These are phyloP conservation scores for Tarsius wallacei DNA, from an alignment of 2,797 vertebrate species.

Conservation along the genomic window DNA sequence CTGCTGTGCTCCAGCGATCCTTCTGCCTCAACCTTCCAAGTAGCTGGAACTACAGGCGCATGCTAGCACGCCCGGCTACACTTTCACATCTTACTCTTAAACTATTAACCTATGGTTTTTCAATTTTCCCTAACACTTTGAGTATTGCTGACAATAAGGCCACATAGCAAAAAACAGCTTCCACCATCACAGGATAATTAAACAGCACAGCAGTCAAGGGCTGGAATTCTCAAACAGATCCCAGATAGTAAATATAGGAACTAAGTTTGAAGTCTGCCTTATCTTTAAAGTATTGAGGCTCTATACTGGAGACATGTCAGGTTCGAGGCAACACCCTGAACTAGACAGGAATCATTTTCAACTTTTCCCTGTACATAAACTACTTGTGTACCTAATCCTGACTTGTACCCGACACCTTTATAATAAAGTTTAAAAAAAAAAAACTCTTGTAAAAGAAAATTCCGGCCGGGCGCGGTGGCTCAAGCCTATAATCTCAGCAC, in stretches of 20 bases:
- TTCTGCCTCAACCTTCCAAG: too few species aligned
- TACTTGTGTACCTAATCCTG: too few species aligned
- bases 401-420: too few species aligned
- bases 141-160: neutral
- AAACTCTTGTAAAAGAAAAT: too few species aligned
- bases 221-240: neutral
- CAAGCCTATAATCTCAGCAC: neutral
- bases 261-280: neutral
- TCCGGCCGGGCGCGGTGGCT: neutral
- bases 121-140: neutral
- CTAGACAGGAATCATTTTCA: neutral
- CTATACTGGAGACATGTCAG: neutral
- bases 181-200: neutral
- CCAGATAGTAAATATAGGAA: neutral
- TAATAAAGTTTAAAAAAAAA: too few species aligned
- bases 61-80: too few species aligned
- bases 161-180: neutral
- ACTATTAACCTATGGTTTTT: neutral
- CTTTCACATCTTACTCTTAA: neutral
- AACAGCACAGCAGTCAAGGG: neutral
- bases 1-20: too few species aligned
- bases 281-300: neutral
- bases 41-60: too few species aligned
- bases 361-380: neutral
- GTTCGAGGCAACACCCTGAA: neutral